Evolutionary conservation across 2,888 invertebrate genomes (phyloP).

Genomic region (Listrodromus nycthemerus): DNA sequence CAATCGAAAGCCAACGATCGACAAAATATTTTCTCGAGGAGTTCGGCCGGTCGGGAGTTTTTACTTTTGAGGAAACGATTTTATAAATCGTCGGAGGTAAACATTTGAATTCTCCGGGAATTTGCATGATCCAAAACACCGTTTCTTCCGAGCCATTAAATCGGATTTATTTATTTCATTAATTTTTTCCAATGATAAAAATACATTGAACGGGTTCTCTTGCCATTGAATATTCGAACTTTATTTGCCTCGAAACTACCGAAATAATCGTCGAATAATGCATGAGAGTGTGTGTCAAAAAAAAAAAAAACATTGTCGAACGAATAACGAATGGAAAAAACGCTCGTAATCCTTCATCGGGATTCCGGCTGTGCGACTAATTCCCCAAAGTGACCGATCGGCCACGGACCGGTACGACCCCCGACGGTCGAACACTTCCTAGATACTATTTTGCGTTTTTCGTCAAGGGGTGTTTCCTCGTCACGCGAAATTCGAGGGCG

Average conservation of each 20-base stretch:
- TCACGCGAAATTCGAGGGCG: slow-evolving; percentile 35
- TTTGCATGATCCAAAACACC: too few relatives aligned
- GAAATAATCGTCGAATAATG: too few relatives aligned
- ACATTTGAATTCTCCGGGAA: too few relatives aligned
- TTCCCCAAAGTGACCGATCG: slow-evolving; percentile 62
- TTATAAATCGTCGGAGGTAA: too few relatives aligned
- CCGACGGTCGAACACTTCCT: slow-evolving; percentile 1
- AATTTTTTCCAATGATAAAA: too few relatives aligned
- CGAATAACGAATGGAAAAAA: background rate
- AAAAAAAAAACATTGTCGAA: too few relatives aligned
- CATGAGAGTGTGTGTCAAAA: too few relatives aligned
- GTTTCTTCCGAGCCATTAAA: too few relatives aligned
- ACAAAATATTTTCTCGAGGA: background rate
- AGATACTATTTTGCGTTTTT: slow-evolving; percentile 12
- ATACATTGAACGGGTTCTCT: too few relatives aligned
- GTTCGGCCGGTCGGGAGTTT: background rate
- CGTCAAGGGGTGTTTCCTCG: background rate
- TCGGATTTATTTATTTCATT: too few relatives aligned
- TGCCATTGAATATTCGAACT: too few relatives aligned
- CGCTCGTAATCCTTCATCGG: background rate
- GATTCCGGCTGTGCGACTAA: slow-evolving; percentile 41
- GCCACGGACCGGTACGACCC: background rate
- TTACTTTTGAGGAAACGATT: background rate
- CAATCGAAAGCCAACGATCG: slow-evolving; percentile 51
- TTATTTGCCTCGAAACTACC: too few relatives aligned